Evolutionary conservation across 2,888 invertebrate species (phyloP).

Genomic region (Cosmia pyralina): DNA sequence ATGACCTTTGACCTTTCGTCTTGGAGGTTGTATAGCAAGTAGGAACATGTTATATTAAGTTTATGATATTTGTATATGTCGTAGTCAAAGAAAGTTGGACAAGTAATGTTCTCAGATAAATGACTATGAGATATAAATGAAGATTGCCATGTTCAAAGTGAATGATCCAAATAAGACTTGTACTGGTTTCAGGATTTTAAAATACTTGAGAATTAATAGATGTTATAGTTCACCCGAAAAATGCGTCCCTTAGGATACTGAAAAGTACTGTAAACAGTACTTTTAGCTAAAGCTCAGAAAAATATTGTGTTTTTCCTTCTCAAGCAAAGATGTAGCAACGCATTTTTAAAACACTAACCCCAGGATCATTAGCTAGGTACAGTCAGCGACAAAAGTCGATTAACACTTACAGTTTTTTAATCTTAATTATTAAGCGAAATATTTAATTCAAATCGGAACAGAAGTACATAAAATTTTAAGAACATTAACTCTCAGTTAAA

Average conservation of each 20-base stretch:
- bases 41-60: slow-evolving; percentile 43
- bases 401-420: too few relatives aligned
- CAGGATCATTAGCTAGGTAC: not conserved
- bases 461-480: too few relatives aligned
- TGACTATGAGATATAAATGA: not conserved
- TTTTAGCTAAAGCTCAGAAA: too few relatives aligned
- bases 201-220: not conserved
- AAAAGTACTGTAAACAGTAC: not conserved
- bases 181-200: not conserved
- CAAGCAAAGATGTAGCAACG: too few relatives aligned
- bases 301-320: not conserved
- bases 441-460: too few relatives aligned
- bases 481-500: too few relatives aligned
- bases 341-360: not conserved
- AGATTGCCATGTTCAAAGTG: not conserved
- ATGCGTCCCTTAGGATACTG: not conserved
- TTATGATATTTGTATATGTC: slow-evolving; percentile 54
- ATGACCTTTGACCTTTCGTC: slow-evolving; percentile 54
- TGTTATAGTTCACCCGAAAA: not conserved
- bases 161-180: not conserved
- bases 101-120: slow-evolving; percentile 15
- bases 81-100: slow-evolving; percentile 38
- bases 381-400: too few relatives aligned
- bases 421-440: too few relatives aligned
- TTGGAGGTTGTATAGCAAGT: slow-evolving; percentile 42